Percentiles rank a stretch among this genome's conserved stretches.
Conservation (phyloP, 2,888 invertebrate species). For the Cremastinae sp. region DNA sequence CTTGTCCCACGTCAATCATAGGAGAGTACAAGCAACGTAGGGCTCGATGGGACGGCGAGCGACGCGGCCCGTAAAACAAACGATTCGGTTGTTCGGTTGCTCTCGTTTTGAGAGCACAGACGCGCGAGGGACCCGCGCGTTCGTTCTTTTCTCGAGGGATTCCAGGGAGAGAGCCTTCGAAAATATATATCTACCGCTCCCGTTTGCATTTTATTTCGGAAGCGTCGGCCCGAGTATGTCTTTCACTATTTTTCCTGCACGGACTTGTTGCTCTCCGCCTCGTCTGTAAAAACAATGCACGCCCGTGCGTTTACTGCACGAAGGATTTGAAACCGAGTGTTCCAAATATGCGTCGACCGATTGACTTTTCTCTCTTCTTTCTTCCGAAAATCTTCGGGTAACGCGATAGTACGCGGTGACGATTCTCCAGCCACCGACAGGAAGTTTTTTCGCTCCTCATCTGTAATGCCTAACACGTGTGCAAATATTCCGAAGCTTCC, state of each 20-base stretch:
- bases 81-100: constrained; percentile 60
- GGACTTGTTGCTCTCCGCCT: constrained; percentile 37
- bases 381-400: no score
- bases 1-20: constrained; percentile 73
- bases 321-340: no score
- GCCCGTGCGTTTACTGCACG: no score
- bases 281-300: constrained; percentile 60
- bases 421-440: no score
- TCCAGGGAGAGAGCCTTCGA: constrained; percentile 13
- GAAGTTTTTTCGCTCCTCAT: no score
- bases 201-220: constrained; percentile 59
- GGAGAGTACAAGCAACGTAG: constrained; percentile 2
- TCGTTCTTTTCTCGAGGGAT: constrained; percentile 1
- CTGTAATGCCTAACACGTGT: no score
- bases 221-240: neutral
- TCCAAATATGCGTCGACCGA: no score
- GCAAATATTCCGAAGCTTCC: neutral
- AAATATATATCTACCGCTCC: constrained; percentile 51
- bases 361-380: no score
- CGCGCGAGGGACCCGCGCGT: neutral
- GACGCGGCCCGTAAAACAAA: constrained; percentile 63
- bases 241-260: constrained; percentile 54
- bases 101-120: neutral
- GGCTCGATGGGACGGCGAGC: neutral
- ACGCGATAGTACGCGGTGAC: no score